Evolutionary conservation across 2,797 vertebrate species (phyloP), one percentile per base, ranked within the genome.

Genomic region (Micrastur ruficollis): DNA sequence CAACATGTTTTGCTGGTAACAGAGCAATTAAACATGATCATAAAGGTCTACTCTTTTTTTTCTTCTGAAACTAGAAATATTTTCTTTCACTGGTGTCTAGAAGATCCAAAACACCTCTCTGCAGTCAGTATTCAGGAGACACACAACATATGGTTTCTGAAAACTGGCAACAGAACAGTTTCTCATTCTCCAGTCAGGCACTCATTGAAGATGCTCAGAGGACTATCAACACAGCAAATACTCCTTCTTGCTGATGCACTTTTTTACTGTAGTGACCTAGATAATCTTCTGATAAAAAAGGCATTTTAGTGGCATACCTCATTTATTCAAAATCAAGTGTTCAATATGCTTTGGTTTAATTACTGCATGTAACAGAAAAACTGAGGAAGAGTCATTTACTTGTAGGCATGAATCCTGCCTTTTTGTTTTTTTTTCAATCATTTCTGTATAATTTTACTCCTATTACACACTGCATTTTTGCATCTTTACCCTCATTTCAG

Each of bases 101-200:
- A 97, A 97, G 90, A 97, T 95, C 93, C 94, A 95, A 96, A 95
- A 94, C 94, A 97, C 96, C 95, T 97, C 95, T 95, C 89, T 97
- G 68, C 86, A 97, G 90, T 92, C 94, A 95, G 93, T 93, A 76
- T 95, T 96, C 92, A 97, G 95, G 96, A 97, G 92, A 97, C 92
- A 92, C 86, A 93, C 68, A 97, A 93, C 95, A 96, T 96, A 94
- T 97, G 95, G 93, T 85, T 94, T 78, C 92, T 94, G 95, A 96
- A 95, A 94, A 97, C 94, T 95, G 95, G 95, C 92, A 97, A 96
- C 90, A 95, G 96, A 97, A 95, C 97, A 87, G 95, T 85, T 97
- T 97, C 81, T 95, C 88, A 84, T 96, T 97, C 96, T 94, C 74
- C 53, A 97, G 90, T 89, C 93, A 97, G 90, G 81, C 91, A 95